phyloP scores from a whole-genome alignment of 2,797 vertebrate species.

The Sebastiscus albofasciatus region DNA sequence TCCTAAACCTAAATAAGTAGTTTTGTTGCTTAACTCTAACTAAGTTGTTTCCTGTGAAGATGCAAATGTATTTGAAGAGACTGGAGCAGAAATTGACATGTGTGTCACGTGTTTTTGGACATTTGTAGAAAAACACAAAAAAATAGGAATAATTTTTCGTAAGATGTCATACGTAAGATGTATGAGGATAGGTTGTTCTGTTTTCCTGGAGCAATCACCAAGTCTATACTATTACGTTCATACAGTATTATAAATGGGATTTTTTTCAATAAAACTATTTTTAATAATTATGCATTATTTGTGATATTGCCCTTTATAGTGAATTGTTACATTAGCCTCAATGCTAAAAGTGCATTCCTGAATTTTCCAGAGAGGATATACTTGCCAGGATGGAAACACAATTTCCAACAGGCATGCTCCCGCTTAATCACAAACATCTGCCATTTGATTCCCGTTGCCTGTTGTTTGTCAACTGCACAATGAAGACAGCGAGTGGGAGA shows the following conservation, averaged over 20 bases:
- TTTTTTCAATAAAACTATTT: not conserved
- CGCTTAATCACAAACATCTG: conserved; percentile 39
- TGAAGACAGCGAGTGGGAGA: not conserved
- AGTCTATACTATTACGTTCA: not conserved
- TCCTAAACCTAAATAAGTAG: no score
- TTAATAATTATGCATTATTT: not conserved
- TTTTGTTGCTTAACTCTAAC: no score
- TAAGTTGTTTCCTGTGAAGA: no score
- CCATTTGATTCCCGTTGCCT: conserved; percentile 42
- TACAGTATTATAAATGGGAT: not conserved
- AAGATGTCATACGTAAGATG: no score
- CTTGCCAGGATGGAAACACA: not conserved
- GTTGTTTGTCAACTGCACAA: conserved; percentile 30
- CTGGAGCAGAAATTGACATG: no score
- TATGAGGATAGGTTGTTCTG: no score
- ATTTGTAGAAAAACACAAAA: no score
- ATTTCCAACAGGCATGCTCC: not conserved
- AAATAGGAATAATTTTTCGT: no score
- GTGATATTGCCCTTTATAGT: not conserved
- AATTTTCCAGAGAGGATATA: not conserved
- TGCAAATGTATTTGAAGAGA: no score
- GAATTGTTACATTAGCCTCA: conserved; percentile 3
- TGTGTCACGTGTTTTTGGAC: no score
- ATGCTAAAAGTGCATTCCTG: not conserved
- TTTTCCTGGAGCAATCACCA: not conserved